Evolutionary conservation across 2,888 invertebrate species (phyloP).

Genomic region (Itoplectis maculator): DNA sequence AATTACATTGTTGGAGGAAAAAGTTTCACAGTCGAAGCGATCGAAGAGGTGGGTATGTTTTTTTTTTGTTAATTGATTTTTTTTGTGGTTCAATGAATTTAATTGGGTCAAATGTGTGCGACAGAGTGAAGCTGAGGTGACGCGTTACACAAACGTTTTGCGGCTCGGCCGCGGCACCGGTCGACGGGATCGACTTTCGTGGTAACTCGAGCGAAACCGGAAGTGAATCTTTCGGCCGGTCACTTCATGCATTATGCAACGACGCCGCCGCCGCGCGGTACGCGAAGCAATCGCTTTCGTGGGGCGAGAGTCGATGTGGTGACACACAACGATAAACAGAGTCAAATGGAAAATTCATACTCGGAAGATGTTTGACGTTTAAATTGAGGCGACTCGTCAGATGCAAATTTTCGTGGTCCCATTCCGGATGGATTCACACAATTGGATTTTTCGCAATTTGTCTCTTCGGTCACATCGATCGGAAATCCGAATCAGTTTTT

Average conservation of each 20-base stretch:
- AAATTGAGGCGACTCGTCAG: not conserved
- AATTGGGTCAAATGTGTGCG: not conserved
- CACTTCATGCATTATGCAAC: not conserved
- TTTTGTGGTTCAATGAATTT: conserved; percentile 3
- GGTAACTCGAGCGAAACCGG: conserved; percentile 29
- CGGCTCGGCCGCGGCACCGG: not conserved
- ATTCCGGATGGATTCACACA: not conserved
- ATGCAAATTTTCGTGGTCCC: not conserved
- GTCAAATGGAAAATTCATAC: not conserved
- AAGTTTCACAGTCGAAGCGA: not conserved
- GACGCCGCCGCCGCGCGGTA: not conserved
- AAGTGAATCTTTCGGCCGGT: conserved; percentile 19
- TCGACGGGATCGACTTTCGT: conserved; percentile 24
- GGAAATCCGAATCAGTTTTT: too few species aligned
- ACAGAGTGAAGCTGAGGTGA: not conserved
- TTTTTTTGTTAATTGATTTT: not conserved
- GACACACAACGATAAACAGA: not conserved
- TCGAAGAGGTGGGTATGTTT: not conserved
- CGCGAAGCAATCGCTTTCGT: not conserved
- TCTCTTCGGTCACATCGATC: too few species aligned
- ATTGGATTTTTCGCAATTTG: not conserved
- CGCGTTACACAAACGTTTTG: not conserved
- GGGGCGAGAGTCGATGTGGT: too few species aligned
- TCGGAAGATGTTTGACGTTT: not conserved
- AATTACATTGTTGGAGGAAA: too few species aligned